Evolutionary conservation across 2,113 vertebrate genomes (phyloP).

Genomic region (Laticauda colubrina): DNA sequence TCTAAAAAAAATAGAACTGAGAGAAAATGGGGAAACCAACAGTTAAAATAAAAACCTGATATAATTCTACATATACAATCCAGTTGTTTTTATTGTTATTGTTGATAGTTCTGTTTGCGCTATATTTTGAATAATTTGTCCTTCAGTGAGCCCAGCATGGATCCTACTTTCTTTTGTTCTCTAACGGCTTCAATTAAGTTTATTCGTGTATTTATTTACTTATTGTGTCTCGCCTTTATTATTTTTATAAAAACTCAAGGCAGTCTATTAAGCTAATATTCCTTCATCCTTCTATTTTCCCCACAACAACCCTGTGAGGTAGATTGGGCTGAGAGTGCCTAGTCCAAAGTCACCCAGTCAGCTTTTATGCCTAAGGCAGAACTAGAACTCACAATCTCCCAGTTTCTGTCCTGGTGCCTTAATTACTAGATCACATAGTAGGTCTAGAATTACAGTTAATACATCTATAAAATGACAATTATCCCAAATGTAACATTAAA

Average conservation of each 20-base stretch:
- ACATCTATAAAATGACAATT: background rate
- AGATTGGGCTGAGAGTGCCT: background rate
- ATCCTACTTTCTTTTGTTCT: background rate
- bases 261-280: background rate
- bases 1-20: background rate
- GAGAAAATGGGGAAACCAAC: background rate
- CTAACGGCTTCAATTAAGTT: background rate
- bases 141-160: background rate
- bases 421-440: too few species aligned
- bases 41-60: background rate
- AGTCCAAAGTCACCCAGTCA: background rate
- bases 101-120: background rate
- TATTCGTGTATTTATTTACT: background rate
- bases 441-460: background rate
- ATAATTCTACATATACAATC: background rate
- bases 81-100: background rate
- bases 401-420: too few species aligned
- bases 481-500: background rate
- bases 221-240: background rate
- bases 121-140: background rate
- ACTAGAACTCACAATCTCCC: too few species aligned
- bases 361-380: background rate
- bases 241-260: background rate
- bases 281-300: background rate
- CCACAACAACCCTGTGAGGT: background rate